Conservation (phyloP, 2,888 invertebrate species). For the Cosmorhoe ocellata region DNA sequence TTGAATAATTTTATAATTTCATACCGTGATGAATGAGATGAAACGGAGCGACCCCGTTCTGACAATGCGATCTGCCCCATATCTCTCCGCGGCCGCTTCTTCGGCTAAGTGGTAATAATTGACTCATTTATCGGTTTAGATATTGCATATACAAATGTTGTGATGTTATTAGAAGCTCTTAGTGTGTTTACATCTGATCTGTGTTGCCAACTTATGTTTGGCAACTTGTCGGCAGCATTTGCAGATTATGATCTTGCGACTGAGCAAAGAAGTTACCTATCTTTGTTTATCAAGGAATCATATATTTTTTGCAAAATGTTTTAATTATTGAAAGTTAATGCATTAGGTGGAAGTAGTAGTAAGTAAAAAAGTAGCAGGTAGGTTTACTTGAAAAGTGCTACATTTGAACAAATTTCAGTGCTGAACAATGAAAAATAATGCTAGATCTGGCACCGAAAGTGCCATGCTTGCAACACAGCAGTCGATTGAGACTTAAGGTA, state of each 20-base stretch:
- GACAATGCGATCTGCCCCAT: conserved; percentile 31
- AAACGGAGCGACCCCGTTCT: conserved; percentile 34
- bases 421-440: background rate
- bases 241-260: background rate
- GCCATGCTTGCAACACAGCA: conserved; percentile 20
- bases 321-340: no score
- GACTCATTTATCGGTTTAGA: conserved; percentile 36
- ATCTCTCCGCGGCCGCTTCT: conserved; percentile 32
- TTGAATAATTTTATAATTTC: conserved; percentile 34
- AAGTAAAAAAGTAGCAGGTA: no score
- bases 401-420: no score
- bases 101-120: conserved; percentile 37
- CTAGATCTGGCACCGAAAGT: conserved; percentile 6
- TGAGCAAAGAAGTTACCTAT: no score
- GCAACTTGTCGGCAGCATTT: no score
- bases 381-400: no score
- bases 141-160: conserved; percentile 30
- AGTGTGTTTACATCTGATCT: conserved; percentile 27
- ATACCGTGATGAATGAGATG: conserved; percentile 34
- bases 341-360: no score
- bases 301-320: no score
- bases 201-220: conserved; percentile 9
- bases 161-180: conserved; percentile 51
- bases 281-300: no score
- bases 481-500: conserved; percentile 55